These are phyloP conservation scores for Aleadryas rufinucha DNA, from an alignment of 2,113 vertebrate species.

Conservation along the genomic window DNA sequence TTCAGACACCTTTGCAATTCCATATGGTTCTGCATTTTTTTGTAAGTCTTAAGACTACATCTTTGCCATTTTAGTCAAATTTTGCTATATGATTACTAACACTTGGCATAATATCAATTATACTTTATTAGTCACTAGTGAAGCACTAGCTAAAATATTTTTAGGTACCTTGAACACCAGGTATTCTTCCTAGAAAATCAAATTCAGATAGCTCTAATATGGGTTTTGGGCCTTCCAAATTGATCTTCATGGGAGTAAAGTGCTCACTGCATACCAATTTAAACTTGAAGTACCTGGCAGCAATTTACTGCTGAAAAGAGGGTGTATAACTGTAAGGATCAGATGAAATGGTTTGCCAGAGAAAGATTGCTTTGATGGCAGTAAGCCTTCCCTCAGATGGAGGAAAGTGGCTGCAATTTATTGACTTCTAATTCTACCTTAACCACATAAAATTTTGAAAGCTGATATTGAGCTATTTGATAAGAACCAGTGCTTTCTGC, in stretches of 20 bases:
- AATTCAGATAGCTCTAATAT: background rate
- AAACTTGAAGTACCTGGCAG: background rate
- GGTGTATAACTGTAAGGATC: background rate
- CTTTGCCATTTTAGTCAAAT: background rate
- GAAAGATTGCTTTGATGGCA: background rate
- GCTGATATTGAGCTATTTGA: background rate
- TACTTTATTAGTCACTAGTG: background rate
- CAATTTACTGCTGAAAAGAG: background rate
- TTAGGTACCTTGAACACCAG: background rate
- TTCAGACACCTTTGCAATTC: background rate
- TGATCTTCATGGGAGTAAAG: background rate
- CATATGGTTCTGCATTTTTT: background rate
- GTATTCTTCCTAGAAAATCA: background rate
- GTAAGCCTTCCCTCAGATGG: background rate
- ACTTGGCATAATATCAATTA: background rate
- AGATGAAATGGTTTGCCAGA: background rate
- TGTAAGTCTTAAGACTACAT: background rate
- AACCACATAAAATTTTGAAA: background rate
- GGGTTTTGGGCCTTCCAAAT: background rate
- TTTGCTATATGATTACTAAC: background rate
- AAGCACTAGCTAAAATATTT: background rate
- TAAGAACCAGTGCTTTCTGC: background rate
- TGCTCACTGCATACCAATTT: background rate
- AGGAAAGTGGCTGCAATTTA: background rate
- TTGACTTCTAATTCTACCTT: background rate